phyloP scores from a whole-genome alignment of 2,797 vertebrate species.

The Aviceda leuphotes region DNA sequence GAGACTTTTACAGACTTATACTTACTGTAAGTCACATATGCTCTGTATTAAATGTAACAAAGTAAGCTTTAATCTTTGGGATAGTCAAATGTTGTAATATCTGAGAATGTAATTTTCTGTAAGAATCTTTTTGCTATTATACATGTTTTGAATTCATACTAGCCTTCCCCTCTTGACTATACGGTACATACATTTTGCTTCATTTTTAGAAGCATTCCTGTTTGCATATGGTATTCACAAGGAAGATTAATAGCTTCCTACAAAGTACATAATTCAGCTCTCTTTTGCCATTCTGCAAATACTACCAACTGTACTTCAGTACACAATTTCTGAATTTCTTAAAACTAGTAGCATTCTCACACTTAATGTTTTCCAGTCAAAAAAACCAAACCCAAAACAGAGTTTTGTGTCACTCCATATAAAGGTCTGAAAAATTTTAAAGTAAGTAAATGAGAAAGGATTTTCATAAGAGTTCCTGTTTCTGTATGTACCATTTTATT shows the following conservation, averaged over 20 bases:
- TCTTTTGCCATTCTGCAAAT: constrained; percentile 3
- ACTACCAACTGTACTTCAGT: background rate
- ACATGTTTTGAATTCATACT: background rate
- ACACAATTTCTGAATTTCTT: background rate
- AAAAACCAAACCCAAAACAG: background rate
- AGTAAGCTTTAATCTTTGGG: constrained; percentile 29
- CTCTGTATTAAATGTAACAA: constrained; percentile 14
- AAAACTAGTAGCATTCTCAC: background rate
- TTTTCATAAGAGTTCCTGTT: background rate
- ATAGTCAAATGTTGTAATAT: background rate
- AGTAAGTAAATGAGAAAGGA: background rate
- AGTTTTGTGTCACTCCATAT: background rate
- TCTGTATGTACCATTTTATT: background rate
- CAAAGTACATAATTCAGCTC: constrained; percentile 24
- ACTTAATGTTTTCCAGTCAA: background rate
- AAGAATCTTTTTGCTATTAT: constrained; percentile 5
- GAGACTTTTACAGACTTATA: background rate
- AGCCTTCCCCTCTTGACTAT: constrained; percentile 4
- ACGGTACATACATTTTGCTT: background rate
- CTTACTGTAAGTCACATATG: background rate
- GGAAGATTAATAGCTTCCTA: constrained; percentile 23
- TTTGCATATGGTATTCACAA: constrained; percentile 15
- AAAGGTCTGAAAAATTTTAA: background rate
- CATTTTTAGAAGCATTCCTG: constrained; percentile 6
- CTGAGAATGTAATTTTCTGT: background rate